Conservation (phyloP, 2,113 vertebrate species). For the Periophthalmodon schlosseri region DNA sequence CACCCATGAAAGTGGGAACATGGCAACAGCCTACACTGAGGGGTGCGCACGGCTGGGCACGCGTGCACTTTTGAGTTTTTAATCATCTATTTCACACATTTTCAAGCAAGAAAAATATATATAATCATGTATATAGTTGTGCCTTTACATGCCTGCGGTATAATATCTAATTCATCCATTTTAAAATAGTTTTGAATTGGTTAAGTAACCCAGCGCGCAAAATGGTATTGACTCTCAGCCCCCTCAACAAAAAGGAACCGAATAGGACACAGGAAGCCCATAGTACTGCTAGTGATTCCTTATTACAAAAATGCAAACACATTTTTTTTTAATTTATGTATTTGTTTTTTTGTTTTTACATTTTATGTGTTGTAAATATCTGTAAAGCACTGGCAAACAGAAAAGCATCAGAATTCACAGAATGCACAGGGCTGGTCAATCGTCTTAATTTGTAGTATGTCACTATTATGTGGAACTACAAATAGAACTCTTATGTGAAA, state of each 20-base stretch:
- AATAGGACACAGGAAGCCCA: constrained; percentile 74
- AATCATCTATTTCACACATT: background rate
- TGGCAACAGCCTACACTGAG: constrained; percentile 74
- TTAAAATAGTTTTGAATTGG: background rate
- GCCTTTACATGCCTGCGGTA: fast-evolving
- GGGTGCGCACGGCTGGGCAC: constrained; percentile 28
- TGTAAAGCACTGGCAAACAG: background rate
- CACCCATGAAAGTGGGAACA: constrained; percentile 84
- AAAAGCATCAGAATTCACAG: background rate
- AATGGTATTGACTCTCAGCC: constrained; percentile 74
- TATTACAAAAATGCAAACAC: background rate
- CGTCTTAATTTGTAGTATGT: background rate
- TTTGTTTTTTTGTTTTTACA: background rate
- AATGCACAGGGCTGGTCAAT: background rate
- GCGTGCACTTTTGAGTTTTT: background rate
- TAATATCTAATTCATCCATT: background rate
- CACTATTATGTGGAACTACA: background rate
- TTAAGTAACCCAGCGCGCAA: constrained; percentile 17
- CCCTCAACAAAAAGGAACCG: constrained; percentile 72
- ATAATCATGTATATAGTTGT: fast-evolving
- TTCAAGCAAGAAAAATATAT: fast-evolving
- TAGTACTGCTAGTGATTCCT: background rate
- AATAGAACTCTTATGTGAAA: background rate
- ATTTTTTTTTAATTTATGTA: background rate
- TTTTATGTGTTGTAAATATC: background rate